phyloP scores from a whole-genome alignment of 2,113 vertebrate species.

The Ctenomys sociabilis region DNA sequence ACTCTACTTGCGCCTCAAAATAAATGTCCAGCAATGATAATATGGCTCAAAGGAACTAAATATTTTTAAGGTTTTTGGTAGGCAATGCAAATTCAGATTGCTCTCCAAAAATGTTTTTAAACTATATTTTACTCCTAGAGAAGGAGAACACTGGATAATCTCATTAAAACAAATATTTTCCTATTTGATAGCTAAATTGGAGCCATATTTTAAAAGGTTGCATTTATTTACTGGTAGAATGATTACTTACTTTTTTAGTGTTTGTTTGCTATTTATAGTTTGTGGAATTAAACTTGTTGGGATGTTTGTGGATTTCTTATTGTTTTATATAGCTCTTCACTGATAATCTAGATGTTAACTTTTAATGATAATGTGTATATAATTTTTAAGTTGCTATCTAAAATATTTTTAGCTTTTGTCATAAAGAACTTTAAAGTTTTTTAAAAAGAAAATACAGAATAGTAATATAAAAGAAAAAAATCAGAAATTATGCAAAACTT shows the following conservation, averaged over 20 bases:
- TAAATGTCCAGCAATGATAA: background rate
- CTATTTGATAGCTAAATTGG: constrained; percentile 24
- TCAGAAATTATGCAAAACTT: too few relatives aligned
- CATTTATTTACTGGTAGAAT: constrained; percentile 36
- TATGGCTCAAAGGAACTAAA: background rate
- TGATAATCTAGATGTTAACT: background rate
- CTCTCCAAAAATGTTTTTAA: background rate
- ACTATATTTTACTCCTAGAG: background rate
- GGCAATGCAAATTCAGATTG: background rate
- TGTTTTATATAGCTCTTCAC: background rate
- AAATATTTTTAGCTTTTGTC: background rate
- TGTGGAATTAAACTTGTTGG: background rate
- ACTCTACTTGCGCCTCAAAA: background rate
- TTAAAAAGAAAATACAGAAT: background rate
- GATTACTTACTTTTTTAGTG: background rate
- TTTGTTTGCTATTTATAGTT: background rate
- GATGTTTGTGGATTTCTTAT: background rate
- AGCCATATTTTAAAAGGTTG: background rate
- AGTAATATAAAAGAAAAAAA: too few relatives aligned
- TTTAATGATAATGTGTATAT: constrained; percentile 5
- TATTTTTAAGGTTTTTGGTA: constrained; percentile 23
- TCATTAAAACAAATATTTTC: background rate
- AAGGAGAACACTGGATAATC: background rate
- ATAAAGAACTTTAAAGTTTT: constrained; percentile 12
- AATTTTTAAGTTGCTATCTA: constrained; percentile 1